phyloP scores from a whole-genome alignment of 2,113 vertebrate genomes.

The Shinisaurus crocodilurus region DNA sequence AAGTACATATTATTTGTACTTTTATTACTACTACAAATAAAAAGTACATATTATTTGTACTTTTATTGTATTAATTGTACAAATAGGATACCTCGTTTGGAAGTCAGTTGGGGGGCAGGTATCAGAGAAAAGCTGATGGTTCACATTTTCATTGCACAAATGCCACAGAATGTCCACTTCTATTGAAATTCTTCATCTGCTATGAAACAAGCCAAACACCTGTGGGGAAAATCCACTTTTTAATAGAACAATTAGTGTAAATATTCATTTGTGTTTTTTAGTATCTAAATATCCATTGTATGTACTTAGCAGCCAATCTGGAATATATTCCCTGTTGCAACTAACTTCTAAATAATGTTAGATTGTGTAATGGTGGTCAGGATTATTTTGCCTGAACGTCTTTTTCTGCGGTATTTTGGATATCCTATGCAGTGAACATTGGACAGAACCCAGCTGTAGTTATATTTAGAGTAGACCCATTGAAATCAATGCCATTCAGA shows the following conservation, averaged over 20 bases:
- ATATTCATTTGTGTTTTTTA: background rate
- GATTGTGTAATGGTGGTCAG: background rate
- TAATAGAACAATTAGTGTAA: background rate
- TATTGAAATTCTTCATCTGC: background rate
- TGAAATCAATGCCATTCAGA: no score
- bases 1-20: no score
- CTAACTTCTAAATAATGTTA: background rate
- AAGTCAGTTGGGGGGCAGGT: background rate
- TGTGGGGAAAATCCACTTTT: background rate
- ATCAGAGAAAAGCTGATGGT: background rate
- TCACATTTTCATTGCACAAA: background rate
- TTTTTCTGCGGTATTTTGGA: background rate
- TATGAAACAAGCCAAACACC: background rate
- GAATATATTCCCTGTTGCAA: background rate
- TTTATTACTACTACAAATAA: no score
- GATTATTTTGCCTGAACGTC: background rate
- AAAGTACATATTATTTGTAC: no score
- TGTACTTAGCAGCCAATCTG: background rate
- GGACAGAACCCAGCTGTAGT: no score
- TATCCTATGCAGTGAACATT: background rate
- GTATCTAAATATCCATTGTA: background rate
- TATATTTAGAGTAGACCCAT: no score
- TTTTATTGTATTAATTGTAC: background rate
- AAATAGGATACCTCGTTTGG: background rate
- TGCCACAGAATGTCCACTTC: no score